phyloP scores from a whole-genome alignment of 30 jellyfish, hydroid and myxozoan species.

The Mastigias papua region DNA sequence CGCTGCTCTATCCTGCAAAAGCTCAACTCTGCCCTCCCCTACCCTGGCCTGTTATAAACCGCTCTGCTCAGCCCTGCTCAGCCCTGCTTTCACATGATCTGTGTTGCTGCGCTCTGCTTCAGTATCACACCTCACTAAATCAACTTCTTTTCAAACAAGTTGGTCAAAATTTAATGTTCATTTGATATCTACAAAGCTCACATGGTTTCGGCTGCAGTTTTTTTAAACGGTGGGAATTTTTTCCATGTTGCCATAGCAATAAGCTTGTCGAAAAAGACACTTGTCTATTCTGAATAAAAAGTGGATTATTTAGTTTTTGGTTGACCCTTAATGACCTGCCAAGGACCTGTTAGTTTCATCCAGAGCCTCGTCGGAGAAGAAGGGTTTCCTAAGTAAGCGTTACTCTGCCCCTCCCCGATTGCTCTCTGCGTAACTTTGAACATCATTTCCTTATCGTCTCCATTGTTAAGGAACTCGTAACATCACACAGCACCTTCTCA shows the following conservation, averaged over 20 bases:
- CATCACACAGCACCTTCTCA: conserved; percentile 47
- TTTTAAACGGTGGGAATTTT: too few relatives aligned
- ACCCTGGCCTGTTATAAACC: neutral
- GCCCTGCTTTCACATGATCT: neutral
- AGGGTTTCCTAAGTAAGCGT: neutral
- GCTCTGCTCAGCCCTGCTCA: neutral
- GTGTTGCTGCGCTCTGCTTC: neutral
- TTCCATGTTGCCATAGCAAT: too few relatives aligned
- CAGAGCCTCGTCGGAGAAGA: conserved; percentile 40
- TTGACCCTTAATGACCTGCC: too few relatives aligned
- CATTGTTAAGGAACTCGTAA: conserved; percentile 34
- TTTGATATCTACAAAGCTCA: too few relatives aligned
- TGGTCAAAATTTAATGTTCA: too few relatives aligned
- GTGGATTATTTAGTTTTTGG: too few relatives aligned
- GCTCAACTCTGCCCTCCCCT: neutral
- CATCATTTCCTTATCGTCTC: conserved; percentile 32
- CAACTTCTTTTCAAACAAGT: too few relatives aligned
- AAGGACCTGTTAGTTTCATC: too few relatives aligned
- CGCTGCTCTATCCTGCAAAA: neutral
- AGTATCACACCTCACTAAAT: too few relatives aligned
- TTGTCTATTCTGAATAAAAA: too few relatives aligned
- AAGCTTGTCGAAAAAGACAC: too few relatives aligned
- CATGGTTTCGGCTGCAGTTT: too few relatives aligned
- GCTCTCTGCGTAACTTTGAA: conserved; percentile 39
- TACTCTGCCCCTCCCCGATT: conserved; percentile 24